A percentile compares a stretch with the other conserved stretches of the same genome.
These are phyloP conservation scores for Furnarius figulus DNA, from an alignment of 2,113 vertebrate genomes.

Conservation along the genomic window DNA sequence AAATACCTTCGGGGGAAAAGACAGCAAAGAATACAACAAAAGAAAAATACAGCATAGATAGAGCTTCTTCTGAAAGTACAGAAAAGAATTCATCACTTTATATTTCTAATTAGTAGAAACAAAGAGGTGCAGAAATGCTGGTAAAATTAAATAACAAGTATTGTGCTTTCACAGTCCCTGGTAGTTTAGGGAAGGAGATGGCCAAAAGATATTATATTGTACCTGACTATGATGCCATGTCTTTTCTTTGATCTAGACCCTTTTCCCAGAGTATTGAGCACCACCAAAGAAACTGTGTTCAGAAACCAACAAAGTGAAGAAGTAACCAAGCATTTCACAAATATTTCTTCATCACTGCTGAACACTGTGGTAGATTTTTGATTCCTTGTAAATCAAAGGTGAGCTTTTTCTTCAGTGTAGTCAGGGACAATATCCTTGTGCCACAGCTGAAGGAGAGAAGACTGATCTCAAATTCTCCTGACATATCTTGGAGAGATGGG, in stretches of 20 bases:
- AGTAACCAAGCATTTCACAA: not conserved
- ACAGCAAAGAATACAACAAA: conserved; percentile 14
- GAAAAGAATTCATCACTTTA: not conserved
- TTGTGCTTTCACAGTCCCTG: not conserved
- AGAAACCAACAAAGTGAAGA: not conserved
- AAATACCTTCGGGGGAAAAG: conserved; percentile 16
- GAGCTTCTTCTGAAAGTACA: not conserved
- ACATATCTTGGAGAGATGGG: not conserved
- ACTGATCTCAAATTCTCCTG: not conserved
- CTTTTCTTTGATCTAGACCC: not conserved
- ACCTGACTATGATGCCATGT: not conserved
- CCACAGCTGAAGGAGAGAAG: not conserved
- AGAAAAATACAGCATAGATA: not conserved
- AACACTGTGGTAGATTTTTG: not conserved
- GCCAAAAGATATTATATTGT: not conserved
- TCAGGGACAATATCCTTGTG: not conserved
- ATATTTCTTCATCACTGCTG: not conserved
- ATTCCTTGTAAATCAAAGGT: not conserved
- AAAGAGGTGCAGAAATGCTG: not conserved
- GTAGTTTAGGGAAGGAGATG: not conserved
- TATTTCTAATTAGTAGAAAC: not conserved
- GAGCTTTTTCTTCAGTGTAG: not conserved
- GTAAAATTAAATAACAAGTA: not conserved
- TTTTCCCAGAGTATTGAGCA: not conserved
- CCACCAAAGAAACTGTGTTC: not conserved